Base-by-base conservation (phyloP, 2,113 vertebrate genomes). In the Kryptolebias marmoratus region DNA sequence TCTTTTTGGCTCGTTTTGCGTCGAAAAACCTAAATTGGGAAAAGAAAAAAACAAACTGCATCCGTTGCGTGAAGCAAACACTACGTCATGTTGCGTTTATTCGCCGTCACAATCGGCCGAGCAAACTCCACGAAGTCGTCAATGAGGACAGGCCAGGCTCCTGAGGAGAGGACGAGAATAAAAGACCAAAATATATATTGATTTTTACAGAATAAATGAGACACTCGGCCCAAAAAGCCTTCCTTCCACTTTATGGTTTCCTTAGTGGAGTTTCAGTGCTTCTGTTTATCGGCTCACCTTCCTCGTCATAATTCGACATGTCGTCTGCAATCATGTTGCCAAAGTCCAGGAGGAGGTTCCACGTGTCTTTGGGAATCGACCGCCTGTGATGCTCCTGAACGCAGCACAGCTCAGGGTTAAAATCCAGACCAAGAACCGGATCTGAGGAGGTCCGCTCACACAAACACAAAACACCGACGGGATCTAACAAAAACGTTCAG, bases 91-190 rank as follows among this genome's bases (percentile, higher is more conserved):
- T 92, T 94, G 85, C 56, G 92, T 68, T 95, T 96, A 81, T 88
- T 92, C 71, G 95, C 94, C 16, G 91, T 93, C 87, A 98, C 95
- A 16, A 96, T 95, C 1, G 96, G 96, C 80, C 96, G 93, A 54
- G 96, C 96, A n/a, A 95, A 98, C 78, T 98, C 97, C 89, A 97
- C 96, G 92, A 98, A 98, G 89, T 98, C 96, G 60, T 97, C 97
- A 82, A 96, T 98, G 61, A 98, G 96, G 79, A 98, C 97, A 32
- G 97, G 97, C 97, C 97, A 98, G 0, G 96, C 97, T 77, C 97
- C 97, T 98, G 70, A 69, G 71, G 59, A 55, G 12, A 71, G 28
- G 68, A 14, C 39, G 31, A 32, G 68, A 27, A 15, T 32, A 39
- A 42, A 13, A 31, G 8, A 2, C n/a, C 11, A n/a, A 27, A 11